phyloP scores from a whole-genome alignment of 2,113 vertebrate species.

The Nibea coibor region DNA sequence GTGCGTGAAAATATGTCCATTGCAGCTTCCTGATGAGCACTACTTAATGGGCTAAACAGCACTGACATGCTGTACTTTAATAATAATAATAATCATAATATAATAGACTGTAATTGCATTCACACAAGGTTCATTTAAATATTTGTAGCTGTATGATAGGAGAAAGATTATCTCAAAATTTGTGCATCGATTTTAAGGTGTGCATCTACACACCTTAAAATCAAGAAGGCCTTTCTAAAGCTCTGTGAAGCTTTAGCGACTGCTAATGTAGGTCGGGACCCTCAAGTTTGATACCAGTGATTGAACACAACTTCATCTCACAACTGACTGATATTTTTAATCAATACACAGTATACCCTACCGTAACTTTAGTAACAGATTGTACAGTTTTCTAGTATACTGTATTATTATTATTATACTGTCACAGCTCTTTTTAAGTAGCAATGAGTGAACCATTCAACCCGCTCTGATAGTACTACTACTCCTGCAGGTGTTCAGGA shows the following conservation, averaged over 20 bases:
- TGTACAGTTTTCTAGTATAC: not conserved
- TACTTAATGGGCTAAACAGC: not conserved
- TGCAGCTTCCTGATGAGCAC: not conserved
- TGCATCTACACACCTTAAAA: no score
- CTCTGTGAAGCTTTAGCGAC: no score
- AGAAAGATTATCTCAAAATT: not conserved
- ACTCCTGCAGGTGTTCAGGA: slow-evolving; percentile 51
- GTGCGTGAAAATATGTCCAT: not conserved
- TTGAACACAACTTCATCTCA: no score
- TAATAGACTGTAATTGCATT: not conserved
- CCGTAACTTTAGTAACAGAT: not conserved
- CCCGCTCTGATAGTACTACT: slow-evolving; percentile 1
- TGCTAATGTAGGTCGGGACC: no score
- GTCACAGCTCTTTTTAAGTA: not conserved
- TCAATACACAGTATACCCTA: no score
- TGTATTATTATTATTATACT: no score
- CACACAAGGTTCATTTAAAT: no score
- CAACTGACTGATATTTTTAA: no score
- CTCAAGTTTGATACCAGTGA: no score
- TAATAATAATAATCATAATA: not conserved
- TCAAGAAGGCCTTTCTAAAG: no score
- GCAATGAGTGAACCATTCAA: not conserved
- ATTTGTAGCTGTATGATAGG: not conserved
- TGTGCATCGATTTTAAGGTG: no score
- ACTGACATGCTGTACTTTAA: not conserved